Evolutionary conservation across 2,888 invertebrate genomes (phyloP), one percentile per base, ranked within the genome.

Genomic region (Oscheius myriophilus): DNA sequence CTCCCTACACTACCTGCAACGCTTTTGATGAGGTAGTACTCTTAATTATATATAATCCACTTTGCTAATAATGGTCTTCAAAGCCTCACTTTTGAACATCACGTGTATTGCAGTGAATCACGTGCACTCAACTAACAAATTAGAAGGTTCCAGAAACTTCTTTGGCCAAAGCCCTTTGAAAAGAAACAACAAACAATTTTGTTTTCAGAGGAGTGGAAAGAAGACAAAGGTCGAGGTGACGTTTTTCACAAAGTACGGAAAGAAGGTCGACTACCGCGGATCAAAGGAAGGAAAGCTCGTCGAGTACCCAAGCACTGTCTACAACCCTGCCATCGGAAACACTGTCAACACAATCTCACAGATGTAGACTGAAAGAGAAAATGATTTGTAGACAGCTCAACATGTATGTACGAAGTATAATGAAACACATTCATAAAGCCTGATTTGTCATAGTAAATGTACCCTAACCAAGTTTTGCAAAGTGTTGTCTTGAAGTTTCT

Each of bases 1-100:
- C 96, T 0, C 96, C 96, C 0, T 97, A 94, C 87, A 90, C 92
- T 80, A 89, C 91, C 75, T 98, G 97, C 87, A 90, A 91, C 41
- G 92, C 94, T 41, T 98, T 97, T 87, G 95, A 97, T 86, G 92
- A 94, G 84, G 91, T 92, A 78, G 11, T 49, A n/a, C 52, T 2
- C 52, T 7, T 52, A 21, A 18, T 57, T 9, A 33, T 9, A 33
- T 33, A 33, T 3, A 33, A 33, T 33, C 9, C 33, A 33, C 9
- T 9, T 9, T 9, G 4, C 9, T 33, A 33, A 33, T 33, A 33
- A 33, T 9, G 9, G 33, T 6, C n/a, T 33, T 33, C 33, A 33
- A 33, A 33, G 4, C 33, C 3, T 9, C 33, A 33, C 3, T 33
- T 33, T 33, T 33, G 33, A 33, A 3, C 33, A 33, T 33, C 33